Evolutionary conservation across 1,140 invertebrate genomes (phyloP), one percentile per base, ranked within the genome.

Genomic region (Camponotus vicinus): DNA sequence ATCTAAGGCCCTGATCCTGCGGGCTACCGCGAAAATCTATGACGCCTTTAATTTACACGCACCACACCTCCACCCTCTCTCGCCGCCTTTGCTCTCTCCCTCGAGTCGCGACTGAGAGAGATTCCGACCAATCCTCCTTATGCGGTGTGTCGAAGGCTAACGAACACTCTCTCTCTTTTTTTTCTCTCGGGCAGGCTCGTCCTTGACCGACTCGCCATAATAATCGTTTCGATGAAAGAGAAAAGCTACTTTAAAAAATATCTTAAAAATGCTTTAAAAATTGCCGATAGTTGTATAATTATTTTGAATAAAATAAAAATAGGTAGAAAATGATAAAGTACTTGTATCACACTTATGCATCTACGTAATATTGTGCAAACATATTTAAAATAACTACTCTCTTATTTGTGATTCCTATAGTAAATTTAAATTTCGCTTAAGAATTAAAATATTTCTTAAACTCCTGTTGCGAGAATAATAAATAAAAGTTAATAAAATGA

Each of bases 1-100:
- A 95, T 95, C 94, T 95, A 95, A 95, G 94, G 94, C 93, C 92
- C 93, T 95, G 94, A 95, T 95, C 95, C 94, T 95, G 94, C 94
- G 94, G 95, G 94, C 93, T 95, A 94, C 94, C 93, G 90, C 92
- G 93, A 93, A 95, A 95, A 95, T 95, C 94, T 95, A 95, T 95
- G 94, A 94, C 91, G 92, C 92, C 93, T 95, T 93, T 95, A 95
- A 95, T 95, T 95, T 94, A 94, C 92, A 92, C 92, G 92, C 90
- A 90, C 83, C 89, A 79, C 88, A 73, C 82, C 34, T 79, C 86
- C 78, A 9, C 42, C 42, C 42, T 78, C 78, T 27, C 55, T 52
- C 80, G 49, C 76, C 79, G 21, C 52, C 83, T 6, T 18, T 37
- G 73, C 55, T 75, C 27, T 85, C 63, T 45, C 71, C 34, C 82